phyloP scores from a whole-genome alignment of 2,113 vertebrate species.

The Labrus mixtus region DNA sequence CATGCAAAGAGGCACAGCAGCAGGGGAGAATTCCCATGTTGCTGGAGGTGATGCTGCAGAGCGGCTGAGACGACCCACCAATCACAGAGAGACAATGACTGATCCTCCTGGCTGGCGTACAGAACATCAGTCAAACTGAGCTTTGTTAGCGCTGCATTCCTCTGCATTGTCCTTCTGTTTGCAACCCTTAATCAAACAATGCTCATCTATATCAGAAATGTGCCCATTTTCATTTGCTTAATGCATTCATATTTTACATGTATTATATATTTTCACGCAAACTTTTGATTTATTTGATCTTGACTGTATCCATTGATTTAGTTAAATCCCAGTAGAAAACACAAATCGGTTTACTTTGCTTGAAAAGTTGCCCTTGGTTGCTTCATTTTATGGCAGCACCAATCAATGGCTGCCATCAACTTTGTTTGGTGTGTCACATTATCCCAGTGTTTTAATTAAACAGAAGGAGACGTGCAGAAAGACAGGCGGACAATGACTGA shows the following conservation, averaged over 20 bases:
- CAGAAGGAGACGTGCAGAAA: conserved; percentile 59
- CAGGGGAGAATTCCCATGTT: conserved; percentile 72
- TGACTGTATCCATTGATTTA: no score
- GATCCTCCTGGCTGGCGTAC: conserved; percentile 74
- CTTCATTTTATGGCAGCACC: background rate
- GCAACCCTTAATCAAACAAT: conserved; percentile 37
- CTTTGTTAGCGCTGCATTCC: conserved; percentile 73
- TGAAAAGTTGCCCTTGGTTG: conserved; percentile 1
- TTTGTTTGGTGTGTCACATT: conserved; percentile 51
- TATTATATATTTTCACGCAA: background rate
- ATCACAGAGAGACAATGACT: conserved; percentile 75
- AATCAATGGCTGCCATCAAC: conserved; percentile 16
- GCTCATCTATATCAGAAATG: conserved; percentile 17
- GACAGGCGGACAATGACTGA: conserved; percentile 73
- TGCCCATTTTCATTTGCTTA: background rate
- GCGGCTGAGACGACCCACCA: conserved; percentile 73
- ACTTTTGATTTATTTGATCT: background rate
- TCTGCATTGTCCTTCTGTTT: conserved; percentile 47
- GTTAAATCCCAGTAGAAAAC: background rate
- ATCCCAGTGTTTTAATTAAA: conserved; percentile 72
- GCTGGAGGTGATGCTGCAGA: conserved; percentile 68
- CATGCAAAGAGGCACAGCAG: conserved; percentile 60
- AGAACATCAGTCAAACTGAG: conserved; percentile 79
- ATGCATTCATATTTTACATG: background rate
- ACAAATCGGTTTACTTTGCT: background rate